Evolutionary conservation across 2,888 invertebrate species (phyloP).

Genomic region (Nymphalis urticae): DNA sequence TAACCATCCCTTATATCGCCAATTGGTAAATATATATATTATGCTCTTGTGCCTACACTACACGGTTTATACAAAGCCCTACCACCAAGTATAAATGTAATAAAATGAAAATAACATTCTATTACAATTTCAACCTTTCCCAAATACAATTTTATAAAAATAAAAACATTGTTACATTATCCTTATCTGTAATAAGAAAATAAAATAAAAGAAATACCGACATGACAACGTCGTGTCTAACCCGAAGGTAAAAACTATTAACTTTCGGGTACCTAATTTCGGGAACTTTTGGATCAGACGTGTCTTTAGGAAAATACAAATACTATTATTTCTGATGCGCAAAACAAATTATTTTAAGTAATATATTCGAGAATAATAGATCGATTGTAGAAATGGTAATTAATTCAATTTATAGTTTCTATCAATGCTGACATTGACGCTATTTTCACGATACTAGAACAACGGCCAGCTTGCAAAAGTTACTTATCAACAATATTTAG

Average conservation of each 20-base stretch:
- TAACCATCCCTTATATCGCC: too few species aligned
- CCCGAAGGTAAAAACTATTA: conserved; percentile 19
- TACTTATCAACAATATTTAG: not conserved
- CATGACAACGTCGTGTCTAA: not conserved
- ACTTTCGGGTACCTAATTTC: conserved; percentile 37
- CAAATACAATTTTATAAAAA: not conserved
- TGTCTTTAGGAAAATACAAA: conserved; percentile 23
- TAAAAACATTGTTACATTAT: not conserved
- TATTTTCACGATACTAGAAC: not conserved
- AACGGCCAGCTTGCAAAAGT: not conserved
- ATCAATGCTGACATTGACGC: not conserved
- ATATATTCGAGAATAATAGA: conserved; percentile 2
- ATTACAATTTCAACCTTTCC: not conserved
- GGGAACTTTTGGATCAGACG: conserved; percentile 26
- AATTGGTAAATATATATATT: too few species aligned
- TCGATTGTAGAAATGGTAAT: conserved; percentile 8
- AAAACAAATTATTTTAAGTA: conserved; percentile 15
- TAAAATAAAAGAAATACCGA: conserved; percentile 10
- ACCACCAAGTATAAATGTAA: too few species aligned
- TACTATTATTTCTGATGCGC: conserved; percentile 28
- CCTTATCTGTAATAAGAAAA: conserved; percentile 1
- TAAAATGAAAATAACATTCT: not conserved
- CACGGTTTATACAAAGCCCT: too few species aligned
- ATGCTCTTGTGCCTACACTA: too few species aligned
- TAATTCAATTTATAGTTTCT: conserved; percentile 18